phyloP scores from a whole-genome alignment of 1,140 invertebrate species.

The Drosophila willistoni region DNA sequence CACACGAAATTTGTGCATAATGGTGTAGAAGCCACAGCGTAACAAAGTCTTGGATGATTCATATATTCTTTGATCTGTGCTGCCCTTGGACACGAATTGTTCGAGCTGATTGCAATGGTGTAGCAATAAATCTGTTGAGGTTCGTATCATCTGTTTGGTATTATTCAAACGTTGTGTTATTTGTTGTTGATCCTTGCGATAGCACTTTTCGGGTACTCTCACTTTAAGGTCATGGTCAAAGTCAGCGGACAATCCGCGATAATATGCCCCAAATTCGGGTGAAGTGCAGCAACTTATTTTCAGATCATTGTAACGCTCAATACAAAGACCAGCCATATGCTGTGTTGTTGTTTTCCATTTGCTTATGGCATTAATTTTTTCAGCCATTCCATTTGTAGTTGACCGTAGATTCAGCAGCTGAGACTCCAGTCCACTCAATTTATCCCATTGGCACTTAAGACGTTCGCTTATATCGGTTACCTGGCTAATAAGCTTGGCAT shows the following conservation, averaged over 20 bases:
- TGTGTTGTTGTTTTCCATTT: constrained; percentile 16
- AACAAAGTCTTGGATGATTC: neutral
- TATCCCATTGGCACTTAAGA: neutral
- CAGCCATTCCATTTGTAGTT: neutral
- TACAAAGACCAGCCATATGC: constrained; percentile 10
- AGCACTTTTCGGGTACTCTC: neutral
- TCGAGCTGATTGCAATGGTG: neutral
- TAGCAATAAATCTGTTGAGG: neutral
- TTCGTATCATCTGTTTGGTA: neutral
- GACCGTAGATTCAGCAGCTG: neutral
- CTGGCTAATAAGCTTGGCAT: neutral
- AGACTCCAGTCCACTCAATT: neutral
- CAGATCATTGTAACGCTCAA: constrained; percentile 29
- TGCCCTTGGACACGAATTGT: neutral
- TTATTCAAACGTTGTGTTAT: neutral
- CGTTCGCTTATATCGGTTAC: neutral
- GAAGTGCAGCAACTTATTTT: neutral
- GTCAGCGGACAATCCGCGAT: neutral
- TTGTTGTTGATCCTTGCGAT: neutral
- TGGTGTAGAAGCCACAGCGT: neutral
- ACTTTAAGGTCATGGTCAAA: neutral
- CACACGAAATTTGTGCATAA: neutral
- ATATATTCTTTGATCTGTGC: neutral
- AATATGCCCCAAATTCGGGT: neutral
- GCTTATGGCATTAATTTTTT: constrained; percentile 1